Conservation (phyloP, 2,888 invertebrate species). For the Caenorhabditis doughertyi region DNA sequence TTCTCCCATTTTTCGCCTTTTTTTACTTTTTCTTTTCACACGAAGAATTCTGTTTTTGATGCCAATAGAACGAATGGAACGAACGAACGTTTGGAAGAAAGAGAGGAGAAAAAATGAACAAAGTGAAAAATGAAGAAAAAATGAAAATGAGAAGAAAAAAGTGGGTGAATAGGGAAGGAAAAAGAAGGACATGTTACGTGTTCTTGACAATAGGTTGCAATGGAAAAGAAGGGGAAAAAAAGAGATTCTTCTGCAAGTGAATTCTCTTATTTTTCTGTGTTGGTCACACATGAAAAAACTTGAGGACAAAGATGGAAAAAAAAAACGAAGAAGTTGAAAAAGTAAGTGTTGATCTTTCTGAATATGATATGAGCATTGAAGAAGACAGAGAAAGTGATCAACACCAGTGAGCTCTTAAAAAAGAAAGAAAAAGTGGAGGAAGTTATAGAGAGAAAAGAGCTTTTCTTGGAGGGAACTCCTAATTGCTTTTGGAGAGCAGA, state of each 20-base stretch:
- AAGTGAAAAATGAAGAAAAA: conserved; percentile 2
- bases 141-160: conserved; percentile 12
- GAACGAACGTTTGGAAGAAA: not conserved
- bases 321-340: not conserved
- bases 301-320: conserved; percentile 30
- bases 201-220: conserved; percentile 48
- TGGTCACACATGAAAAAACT: conserved; percentile 40
- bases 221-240: not conserved
- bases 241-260: conserved; percentile 23
- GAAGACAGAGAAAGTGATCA: not conserved
- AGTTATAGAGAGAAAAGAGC: not conserved
- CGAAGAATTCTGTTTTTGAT: conserved; percentile 11
- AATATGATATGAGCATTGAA: conserved; percentile 14
- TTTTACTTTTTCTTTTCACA: conserved; percentile 2
- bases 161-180: not conserved
- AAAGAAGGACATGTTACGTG: conserved; percentile 40
- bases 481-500: not conserved
- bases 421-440: not conserved
- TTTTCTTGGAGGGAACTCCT: not conserved
- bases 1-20: not conserved
- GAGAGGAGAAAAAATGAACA: not conserved
- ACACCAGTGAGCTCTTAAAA: conserved; percentile 4
- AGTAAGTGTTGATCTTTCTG: conserved; percentile 33
- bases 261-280: conserved; percentile 4
- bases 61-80: not conserved